Percentiles rank a stretch among this genome's conserved stretches.
Evolutionary conservation across 1,140 invertebrate genomes (phyloP).

Genomic region (Drosophila suzukii): DNA sequence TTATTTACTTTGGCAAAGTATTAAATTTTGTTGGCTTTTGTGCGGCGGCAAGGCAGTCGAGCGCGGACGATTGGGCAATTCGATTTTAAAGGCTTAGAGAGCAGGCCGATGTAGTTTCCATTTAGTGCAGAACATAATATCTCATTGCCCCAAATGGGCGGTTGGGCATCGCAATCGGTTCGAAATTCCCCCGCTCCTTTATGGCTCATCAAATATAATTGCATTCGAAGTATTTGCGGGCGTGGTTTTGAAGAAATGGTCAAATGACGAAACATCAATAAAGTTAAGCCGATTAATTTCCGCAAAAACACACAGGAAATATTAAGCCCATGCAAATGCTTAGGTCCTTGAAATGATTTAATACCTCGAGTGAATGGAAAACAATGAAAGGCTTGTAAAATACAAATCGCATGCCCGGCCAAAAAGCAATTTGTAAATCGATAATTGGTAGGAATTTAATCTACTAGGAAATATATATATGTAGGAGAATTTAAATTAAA

Average conservation of each 20-base stretch:
- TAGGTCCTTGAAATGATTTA: background rate
- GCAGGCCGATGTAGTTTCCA: constrained; percentile 27
- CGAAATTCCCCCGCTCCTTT: background rate
- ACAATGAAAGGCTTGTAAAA: constrained; percentile 10
- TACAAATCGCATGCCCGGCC: background rate
- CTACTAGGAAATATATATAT: no score
- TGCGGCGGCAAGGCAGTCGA: constrained; percentile 5
- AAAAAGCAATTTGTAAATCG: background rate
- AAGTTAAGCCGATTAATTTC: constrained; percentile 38
- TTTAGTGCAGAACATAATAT: constrained; percentile 39
- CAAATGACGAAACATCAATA: constrained; percentile 4
- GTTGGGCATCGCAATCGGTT: background rate
- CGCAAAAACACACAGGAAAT: constrained; percentile 24
- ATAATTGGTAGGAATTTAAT: no score
- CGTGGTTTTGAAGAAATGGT: background rate
- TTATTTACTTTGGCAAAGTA: constrained; percentile 69
- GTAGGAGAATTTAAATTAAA: background rate
- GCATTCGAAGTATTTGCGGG: constrained; percentile 1
- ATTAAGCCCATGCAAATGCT: constrained; percentile 10
- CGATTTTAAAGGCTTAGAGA: constrained; percentile 69
- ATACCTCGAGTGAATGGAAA: constrained; percentile 2
- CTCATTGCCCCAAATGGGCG: constrained; percentile 17
- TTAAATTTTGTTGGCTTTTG: constrained; percentile 68
- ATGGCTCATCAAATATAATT: constrained; percentile 35
- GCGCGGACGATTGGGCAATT: constrained; percentile 58